These are phyloP conservation scores for Thermophis baileyi DNA, from an alignment of 2,113 vertebrate genomes.

Conservation along the genomic window DNA sequence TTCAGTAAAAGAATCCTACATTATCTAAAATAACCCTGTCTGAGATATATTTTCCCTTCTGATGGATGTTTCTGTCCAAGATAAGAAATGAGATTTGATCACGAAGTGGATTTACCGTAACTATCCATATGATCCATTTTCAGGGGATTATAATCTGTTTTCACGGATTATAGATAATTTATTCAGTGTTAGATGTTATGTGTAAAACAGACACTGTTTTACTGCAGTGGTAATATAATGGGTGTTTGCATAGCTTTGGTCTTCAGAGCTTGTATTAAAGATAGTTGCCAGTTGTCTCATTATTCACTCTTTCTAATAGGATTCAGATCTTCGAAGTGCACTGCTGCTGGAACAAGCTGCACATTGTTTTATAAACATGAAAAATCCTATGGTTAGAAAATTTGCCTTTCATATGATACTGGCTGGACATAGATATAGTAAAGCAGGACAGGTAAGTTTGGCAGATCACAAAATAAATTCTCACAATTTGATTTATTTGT, in stretches of 20 bases:
- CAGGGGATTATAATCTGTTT: background rate
- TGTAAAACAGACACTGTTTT: background rate
- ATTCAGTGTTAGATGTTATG: background rate
- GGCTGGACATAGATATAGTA: constrained; percentile 95
- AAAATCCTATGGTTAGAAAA: constrained; percentile 95
- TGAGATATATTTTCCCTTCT: background rate
- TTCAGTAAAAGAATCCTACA: background rate
- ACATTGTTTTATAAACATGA: constrained; percentile 98
- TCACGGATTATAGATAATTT: background rate
- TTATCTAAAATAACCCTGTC: background rate
- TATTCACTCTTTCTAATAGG: constrained; percentile 68
- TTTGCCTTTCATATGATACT: constrained; percentile 99
- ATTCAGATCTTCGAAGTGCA: constrained; percentile 95
- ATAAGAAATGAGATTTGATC: background rate
- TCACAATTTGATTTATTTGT: background rate
- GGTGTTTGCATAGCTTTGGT: background rate
- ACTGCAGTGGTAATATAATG: background rate
- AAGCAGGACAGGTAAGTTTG: constrained; percentile 89
- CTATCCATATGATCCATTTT: background rate
- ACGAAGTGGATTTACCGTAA: background rate
- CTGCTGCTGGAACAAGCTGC: constrained; percentile 94
- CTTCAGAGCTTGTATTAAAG: background rate
- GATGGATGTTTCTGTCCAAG: background rate
- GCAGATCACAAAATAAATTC: constrained; percentile 3
- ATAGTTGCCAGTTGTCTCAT: background rate